phyloP scores from a whole-genome alignment of 2,797 vertebrate species.

The Lutjanus campechanus region DNA sequence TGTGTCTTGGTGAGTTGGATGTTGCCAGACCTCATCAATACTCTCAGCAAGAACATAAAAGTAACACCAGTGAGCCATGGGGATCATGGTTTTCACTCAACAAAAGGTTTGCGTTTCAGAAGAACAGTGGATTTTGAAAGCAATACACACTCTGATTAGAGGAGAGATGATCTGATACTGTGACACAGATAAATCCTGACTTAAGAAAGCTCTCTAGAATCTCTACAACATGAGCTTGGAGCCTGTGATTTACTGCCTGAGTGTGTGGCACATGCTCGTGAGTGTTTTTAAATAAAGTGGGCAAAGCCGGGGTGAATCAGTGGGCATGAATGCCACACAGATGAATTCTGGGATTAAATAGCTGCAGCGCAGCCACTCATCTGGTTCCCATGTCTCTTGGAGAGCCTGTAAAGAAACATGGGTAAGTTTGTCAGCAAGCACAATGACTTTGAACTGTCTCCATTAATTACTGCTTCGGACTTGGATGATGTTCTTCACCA shows the following conservation, averaged over 20 bases:
- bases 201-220: slow-evolving; percentile 8
- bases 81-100: slow-evolving; percentile 7
- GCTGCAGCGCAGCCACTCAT: slow-evolving; percentile 55
- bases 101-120: slow-evolving; percentile 21
- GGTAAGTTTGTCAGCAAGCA: slow-evolving; percentile 52
- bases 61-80: slow-evolving; percentile 32
- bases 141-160: slow-evolving; percentile 21
- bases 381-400: slow-evolving; percentile 74
- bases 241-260: slow-evolving; percentile 27
- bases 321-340: slow-evolving; percentile 70
- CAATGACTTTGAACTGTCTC: slow-evolving; percentile 68
- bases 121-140: slow-evolving; percentile 11
- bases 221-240: slow-evolving; percentile 4
- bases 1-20: slow-evolving; percentile 39
- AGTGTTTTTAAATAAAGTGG: slow-evolving; percentile 27
- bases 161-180: slow-evolving; percentile 4
- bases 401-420: slow-evolving; percentile 60
- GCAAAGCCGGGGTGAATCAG: slow-evolving; percentile 57
- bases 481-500: slow-evolving; percentile 50
- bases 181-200: slow-evolving; percentile 8
- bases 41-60: slow-evolving; percentile 33
- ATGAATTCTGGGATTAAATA: slow-evolving; percentile 69
- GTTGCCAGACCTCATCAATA: slow-evolving; percentile 55
- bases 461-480: slow-evolving; percentile 40
- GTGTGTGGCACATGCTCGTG: slow-evolving; percentile 16